These are phyloP conservation scores for Megathymus violae DNA, from an alignment of 1,140 invertebrate species.

Conservation along the genomic window DNA sequence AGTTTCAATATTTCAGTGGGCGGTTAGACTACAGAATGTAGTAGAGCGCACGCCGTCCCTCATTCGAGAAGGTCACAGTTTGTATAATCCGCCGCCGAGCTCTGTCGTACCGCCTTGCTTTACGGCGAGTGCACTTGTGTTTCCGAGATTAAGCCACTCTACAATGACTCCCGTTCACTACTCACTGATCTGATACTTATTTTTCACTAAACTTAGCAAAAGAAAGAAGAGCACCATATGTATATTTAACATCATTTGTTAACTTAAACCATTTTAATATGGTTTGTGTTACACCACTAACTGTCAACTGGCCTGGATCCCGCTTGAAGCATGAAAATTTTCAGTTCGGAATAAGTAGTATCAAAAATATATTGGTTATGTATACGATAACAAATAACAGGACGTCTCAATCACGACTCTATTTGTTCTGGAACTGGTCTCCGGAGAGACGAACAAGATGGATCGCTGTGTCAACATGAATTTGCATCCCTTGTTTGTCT, in stretches of 20 bases:
- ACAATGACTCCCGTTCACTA: slow-evolving; percentile 39
- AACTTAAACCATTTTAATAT: too few relatives aligned
- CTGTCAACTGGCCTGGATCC: too few relatives aligned
- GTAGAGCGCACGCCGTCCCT: slow-evolving; percentile 52
- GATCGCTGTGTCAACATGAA: slow-evolving; percentile 82
- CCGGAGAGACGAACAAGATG: slow-evolving; percentile 78
- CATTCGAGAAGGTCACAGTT: slow-evolving; percentile 72
- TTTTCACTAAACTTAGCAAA: slow-evolving; percentile 52
- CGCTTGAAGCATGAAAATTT: too few relatives aligned
- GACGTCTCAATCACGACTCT: slow-evolving; percentile 73
- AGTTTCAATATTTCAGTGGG: slow-evolving; percentile 34
- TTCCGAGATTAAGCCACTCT: slow-evolving; percentile 73
- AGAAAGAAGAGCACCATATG: too few relatives aligned
- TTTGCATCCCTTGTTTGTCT: slow-evolving; percentile 83
- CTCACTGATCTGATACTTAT: slow-evolving; percentile 55
- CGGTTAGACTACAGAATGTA: slow-evolving; percentile 47
- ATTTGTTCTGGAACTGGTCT: slow-evolving; percentile 75
- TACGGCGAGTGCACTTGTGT: slow-evolving; percentile 66
- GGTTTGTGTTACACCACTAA: too few relatives aligned
- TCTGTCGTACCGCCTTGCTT: slow-evolving; percentile 54
- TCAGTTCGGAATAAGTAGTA: slow-evolving; percentile 29
- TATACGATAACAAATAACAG: slow-evolving; percentile 64
- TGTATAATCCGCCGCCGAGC: slow-evolving; percentile 42
- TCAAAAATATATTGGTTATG: slow-evolving; percentile 30
- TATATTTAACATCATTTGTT: too few relatives aligned